These are phyloP conservation scores for Hippocampus mohnikei DNA, from an alignment of 2,113 vertebrate genomes.

Conservation along the genomic window DNA sequence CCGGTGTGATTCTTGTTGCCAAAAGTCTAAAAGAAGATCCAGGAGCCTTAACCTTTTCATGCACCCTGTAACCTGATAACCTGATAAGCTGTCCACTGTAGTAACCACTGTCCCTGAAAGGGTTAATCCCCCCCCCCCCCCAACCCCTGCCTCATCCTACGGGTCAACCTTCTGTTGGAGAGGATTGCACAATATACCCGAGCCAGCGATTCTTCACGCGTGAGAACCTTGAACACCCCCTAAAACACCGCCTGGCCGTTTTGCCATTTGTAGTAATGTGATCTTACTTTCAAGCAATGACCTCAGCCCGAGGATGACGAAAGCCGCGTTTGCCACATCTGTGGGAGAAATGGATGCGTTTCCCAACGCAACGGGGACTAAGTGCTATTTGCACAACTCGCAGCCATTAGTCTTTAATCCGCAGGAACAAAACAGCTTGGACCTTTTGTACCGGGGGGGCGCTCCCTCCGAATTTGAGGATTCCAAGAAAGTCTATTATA, in stretches of 20 bases:
- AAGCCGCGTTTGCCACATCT: constrained; percentile 11
- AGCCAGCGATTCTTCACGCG: constrained; percentile 16
- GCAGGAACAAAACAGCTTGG: background rate
- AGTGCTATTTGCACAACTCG: constrained; percentile 8
- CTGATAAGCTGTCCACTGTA: no score
- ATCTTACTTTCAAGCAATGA: constrained; percentile 23
- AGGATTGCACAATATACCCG: constrained; percentile 2
- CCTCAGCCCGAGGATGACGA: constrained; percentile 15
- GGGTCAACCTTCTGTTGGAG: background rate
- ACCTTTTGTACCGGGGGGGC: background rate
- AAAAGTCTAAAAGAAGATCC: background rate
- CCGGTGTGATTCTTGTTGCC: background rate
- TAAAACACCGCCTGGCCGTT: constrained; percentile 14
- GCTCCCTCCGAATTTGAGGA: background rate
- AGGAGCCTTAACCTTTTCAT: background rate
- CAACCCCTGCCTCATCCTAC: background rate
- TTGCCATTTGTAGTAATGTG: constrained; percentile 17
- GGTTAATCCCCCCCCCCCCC: no score
- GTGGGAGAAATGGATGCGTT: background rate
- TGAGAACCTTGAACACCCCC: constrained; percentile 11
- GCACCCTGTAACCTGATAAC: no score
- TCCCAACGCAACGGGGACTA: background rate
- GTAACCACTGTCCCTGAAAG: no score
- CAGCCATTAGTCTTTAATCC: constrained; percentile 4
- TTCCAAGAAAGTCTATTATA: background rate